Percentiles rank a stretch among this genome's conserved stretches.
Evolutionary conservation across 2,888 invertebrate genomes (phyloP).

Genomic region (Amphipyra berbera): DNA sequence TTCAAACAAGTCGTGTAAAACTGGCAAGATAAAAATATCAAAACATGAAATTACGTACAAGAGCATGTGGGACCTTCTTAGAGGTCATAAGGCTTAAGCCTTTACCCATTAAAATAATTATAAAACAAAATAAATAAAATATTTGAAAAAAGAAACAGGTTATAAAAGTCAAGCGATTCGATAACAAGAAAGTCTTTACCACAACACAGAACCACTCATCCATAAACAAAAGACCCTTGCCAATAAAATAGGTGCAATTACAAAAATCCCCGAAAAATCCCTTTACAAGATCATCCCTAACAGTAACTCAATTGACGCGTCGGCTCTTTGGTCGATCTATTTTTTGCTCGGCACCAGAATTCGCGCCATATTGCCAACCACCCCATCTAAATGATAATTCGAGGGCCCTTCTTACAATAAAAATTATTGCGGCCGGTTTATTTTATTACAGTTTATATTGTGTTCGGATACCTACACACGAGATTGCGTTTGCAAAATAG

Average conservation of each 20-base stretch:
- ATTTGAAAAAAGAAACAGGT: constrained; percentile 1
- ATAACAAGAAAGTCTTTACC: constrained; percentile 39
- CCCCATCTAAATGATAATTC: constrained; percentile 90
- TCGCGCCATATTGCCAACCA: constrained; percentile 85
- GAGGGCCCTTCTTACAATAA: constrained; percentile 87
- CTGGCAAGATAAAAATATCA: too few species aligned
- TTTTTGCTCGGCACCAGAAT: constrained; percentile 75
- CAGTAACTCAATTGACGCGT: constrained; percentile 80
- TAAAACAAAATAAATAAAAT: background rate
- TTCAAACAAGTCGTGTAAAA: too few species aligned
- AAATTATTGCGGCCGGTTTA: constrained; percentile 89
- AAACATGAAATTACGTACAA: too few species aligned
- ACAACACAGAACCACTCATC: constrained; percentile 54
- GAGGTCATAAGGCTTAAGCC: too few species aligned
- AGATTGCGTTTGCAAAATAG: constrained; percentile 55
- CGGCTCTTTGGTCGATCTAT: constrained; percentile 74
- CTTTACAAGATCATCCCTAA: constrained; percentile 74
- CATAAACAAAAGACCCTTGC: constrained; percentile 64
- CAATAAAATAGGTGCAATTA: constrained; percentile 77
- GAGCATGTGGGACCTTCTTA: too few species aligned
- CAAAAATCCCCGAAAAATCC: constrained; percentile 70
- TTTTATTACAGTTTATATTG: constrained; percentile 89
- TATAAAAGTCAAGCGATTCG: background rate
- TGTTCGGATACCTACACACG: constrained; percentile 77
- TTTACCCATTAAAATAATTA: background rate